phyloP scores from a whole-genome alignment of 2,888 invertebrate genomes.

The Apocheima hispidaria region DNA sequence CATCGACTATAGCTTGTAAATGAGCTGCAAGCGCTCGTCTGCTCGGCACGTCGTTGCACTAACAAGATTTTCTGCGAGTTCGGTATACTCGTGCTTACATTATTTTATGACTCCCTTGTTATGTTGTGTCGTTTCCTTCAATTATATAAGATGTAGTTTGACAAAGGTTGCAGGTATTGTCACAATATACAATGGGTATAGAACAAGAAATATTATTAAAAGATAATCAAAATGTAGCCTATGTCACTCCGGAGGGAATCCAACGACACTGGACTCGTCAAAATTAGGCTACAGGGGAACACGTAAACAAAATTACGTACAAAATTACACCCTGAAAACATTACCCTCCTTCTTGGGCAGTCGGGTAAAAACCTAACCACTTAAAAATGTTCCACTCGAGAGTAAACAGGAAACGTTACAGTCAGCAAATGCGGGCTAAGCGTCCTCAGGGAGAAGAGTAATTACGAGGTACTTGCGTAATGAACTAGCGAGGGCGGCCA shows the following conservation, averaged over 20 bases:
- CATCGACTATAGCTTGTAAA: no score
- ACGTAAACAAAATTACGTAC: no score
- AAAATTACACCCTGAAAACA: no score
- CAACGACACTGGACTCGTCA: no score
- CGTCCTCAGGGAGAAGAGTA: background rate
- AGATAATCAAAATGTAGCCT: no score
- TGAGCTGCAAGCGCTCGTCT: no score
- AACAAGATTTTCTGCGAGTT: slow-evolving; percentile 13
- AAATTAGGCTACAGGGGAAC: no score
- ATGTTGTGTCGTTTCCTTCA: background rate
- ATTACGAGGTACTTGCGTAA: background rate
- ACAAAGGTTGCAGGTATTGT: background rate
- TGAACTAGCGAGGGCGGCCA: background rate
- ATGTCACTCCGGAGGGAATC: no score
- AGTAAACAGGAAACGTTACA: background rate
- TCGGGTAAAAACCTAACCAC: no score
- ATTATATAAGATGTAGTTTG: background rate
- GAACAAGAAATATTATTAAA: no score
- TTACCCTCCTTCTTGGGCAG: no score
- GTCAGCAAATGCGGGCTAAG: background rate
- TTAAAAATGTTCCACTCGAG: background rate
- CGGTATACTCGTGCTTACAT: background rate
- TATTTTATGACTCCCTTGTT: background rate
- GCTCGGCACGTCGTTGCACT: background rate
- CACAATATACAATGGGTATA: no score